Evolutionary conservation across 2,797 vertebrate genomes (phyloP).

Genomic region (Tachyglossus aculeatus): DNA sequence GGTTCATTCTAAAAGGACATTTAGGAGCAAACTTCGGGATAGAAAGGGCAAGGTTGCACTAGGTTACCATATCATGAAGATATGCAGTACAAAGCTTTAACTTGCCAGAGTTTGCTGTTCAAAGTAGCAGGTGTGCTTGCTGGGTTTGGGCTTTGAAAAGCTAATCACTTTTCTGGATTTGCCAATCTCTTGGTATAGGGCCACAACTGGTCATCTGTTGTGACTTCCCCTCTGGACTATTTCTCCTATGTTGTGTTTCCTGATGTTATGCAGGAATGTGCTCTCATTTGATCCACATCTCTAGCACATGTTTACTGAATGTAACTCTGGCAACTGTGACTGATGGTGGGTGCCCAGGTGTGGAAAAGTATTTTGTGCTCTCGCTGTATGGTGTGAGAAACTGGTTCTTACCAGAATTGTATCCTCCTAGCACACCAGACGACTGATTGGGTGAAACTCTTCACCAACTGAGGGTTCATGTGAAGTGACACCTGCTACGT

Average conservation of each 20-base stretch:
- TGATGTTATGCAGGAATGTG: not conserved
- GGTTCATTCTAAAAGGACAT: too few species aligned
- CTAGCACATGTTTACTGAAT: not conserved
- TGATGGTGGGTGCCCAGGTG: accelerated
- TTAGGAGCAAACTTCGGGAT: not conserved
- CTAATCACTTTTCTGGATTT: too few species aligned
- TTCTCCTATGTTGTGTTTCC: not conserved
- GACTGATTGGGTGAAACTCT: not conserved
- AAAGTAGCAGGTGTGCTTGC: not conserved
- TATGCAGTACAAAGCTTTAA: not conserved
- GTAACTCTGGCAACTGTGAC: not conserved
- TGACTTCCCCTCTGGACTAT: not conserved
- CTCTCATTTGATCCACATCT: not conserved
- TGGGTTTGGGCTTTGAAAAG: too few species aligned
- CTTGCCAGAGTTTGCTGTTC: not conserved
- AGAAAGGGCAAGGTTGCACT: not conserved
- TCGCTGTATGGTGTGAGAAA: not conserved
- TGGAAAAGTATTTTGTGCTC: not conserved
- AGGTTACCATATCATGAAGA: not conserved
- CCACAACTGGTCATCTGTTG: not conserved
- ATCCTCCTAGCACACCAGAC: not conserved
- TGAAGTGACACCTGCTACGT: constrained; percentile 13
- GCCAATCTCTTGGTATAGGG: not conserved
- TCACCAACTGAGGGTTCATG: not conserved
- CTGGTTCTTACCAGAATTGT: not conserved